A percentile compares a stretch with the other conserved stretches of the same genome.
Conservation (phyloP, 2,113 vertebrate species). For the Chaetodon trifascialis region DNA sequence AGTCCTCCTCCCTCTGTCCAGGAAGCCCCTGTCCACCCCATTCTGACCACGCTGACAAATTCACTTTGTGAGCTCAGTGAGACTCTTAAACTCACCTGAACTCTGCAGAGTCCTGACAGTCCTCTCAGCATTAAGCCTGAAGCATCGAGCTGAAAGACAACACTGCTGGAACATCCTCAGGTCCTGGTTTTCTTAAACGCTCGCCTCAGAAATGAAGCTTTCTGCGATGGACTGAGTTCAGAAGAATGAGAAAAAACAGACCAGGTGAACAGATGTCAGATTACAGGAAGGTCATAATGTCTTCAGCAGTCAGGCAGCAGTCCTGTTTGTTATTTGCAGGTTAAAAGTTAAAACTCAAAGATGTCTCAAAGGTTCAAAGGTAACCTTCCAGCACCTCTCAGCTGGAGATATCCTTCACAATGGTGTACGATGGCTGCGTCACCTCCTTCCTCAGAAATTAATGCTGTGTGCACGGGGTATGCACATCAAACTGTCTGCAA, state of each 20-base stretch:
- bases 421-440: too few species aligned
- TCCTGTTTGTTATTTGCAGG: too few species aligned
- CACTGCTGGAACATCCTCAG: neutral
- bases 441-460: too few species aligned
- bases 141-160: neutral
- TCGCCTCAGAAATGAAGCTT: neutral
- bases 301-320: too few species aligned
- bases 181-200: neutral
- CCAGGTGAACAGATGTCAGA: neutral
- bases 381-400: too few species aligned
- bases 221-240: neutral
- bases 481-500: too few species aligned
- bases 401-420: too few species aligned
- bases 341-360: too few species aligned
- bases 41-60: neutral
- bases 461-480: too few species aligned
- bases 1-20: neutral
- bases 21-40: neutral
- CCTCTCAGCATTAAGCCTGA: neutral
- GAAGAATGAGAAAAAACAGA: neutral
- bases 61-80: slow-evolving; percentile 1
- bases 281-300: too few species aligned
- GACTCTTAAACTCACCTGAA: slow-evolving; percentile 1
- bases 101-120: neutral
- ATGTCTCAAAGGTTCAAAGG: too few species aligned